A percentile compares a stretch with the other conserved stretches of the same genome.
Evolutionary conservation across 2,888 invertebrate genomes (phyloP).

Genomic region (Teleogryllus oceanicus): DNA sequence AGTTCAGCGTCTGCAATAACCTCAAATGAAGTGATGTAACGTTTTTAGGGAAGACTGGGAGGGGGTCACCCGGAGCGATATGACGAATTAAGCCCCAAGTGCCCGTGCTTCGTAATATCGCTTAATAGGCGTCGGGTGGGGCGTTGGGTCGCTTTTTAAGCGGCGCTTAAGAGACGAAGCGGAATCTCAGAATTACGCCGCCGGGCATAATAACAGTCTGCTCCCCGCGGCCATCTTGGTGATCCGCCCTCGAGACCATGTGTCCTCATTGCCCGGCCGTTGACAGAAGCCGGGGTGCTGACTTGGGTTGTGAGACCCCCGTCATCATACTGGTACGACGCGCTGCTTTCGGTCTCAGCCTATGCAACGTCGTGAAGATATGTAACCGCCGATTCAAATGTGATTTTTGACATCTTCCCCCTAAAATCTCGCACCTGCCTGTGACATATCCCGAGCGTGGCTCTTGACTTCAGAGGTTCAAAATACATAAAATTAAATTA

Average conservation of each 20-base stretch:
- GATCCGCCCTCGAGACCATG: background rate
- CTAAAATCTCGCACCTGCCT: too few relatives aligned
- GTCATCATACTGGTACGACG: too few relatives aligned
- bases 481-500: too few relatives aligned
- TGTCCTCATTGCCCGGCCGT: background rate
- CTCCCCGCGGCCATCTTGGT: background rate
- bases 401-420: too few relatives aligned
- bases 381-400: too few relatives aligned
- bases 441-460: too few relatives aligned
- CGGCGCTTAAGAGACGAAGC: background rate
- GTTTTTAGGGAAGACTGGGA: background rate
- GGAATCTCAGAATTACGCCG: background rate
- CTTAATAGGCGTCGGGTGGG: background rate
- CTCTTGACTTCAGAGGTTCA: too few relatives aligned
- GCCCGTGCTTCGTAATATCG: background rate
- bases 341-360: too few relatives aligned
- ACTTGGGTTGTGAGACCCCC: too few relatives aligned
- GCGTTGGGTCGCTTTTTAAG: background rate
- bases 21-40: constrained; percentile 9
- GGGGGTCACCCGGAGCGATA: background rate
- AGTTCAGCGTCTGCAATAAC: background rate
- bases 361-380: too few relatives aligned
- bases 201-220: background rate
- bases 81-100: constrained; percentile 18
- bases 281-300: background rate